Base-by-base conservation (phyloP, 2,113 vertebrate genomes). In the Picathartes gymnocephalus region DNA sequence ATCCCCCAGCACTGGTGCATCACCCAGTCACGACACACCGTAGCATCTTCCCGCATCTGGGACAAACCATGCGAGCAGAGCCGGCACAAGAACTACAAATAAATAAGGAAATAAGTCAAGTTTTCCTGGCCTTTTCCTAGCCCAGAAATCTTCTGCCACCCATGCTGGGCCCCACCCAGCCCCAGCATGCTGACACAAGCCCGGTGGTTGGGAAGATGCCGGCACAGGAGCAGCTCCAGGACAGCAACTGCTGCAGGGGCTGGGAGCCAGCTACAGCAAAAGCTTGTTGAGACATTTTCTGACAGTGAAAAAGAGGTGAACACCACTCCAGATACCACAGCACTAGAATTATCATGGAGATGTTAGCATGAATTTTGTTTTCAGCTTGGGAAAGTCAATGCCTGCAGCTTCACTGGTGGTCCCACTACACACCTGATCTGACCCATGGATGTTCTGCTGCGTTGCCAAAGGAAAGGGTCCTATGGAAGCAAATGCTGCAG, bases 11-110 rank as follows among this genome's bases (percentile, higher is more conserved):
- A 54, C 45, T 42, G 24, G 2, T 16, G 15, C 45, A 22, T 33
- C 37, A 20, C 13, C 54, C 33, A 19, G 31, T n/a, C 60, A 45
- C 2, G 0, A 72, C 2, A 4, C 27, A 15, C 56, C 25, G 23
- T 39, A 69, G n/a, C 40, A 48, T 14, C 22, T 24, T 57, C n/a
- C 60, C 78, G 33, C 23, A 16, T 2, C 28, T 18, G 27, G 35
- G 44, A 39, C 7, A 60, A 68, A 57, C 28, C 19, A 24, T 15
- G 31, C 0, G 0, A 58, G 23, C 12, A 10, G 30, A 69, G 40
- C 64, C 62, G 4, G 1, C 2, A 31, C 4, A 21, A 37, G 10
- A 58, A 42, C 54, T 39, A n/a, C 6, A 68, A 83, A 54, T 16
- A 40, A 70, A 4, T 44, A 31, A 51, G 11, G 27, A 57, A 39